Base-by-base conservation (phyloP, 2,113 vertebrate genomes). In the Pelusios castaneus region DNA sequence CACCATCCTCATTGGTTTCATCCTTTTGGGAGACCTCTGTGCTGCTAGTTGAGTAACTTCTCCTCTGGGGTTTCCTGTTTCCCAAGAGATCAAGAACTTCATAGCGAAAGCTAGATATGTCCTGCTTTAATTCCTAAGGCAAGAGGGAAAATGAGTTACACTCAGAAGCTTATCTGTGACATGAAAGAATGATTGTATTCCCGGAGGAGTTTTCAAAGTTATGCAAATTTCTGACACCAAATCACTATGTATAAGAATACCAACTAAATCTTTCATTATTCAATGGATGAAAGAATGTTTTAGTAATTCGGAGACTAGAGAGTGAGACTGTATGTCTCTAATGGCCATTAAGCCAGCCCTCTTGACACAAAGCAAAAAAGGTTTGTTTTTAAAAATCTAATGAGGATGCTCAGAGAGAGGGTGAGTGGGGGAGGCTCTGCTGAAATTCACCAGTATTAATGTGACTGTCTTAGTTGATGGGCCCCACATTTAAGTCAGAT, bases 21-120 rank as follows among this genome's bases (percentile, higher is more conserved):
- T 99, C 99, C 91, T 98, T 98, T 11, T 98, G 98, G 78, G 98
- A 96, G 8, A 98, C 97, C 93, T 99, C 99, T 1, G 98, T 97
- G 73, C 99, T 99, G 97, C 99, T 99, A 31, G 98, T 98, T 3
- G 99, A 99, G 84, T 99, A 99, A 94, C 99, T 98, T 80, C 99
- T 98, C 27, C 99, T 98, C 51, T 98, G 98, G 41, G 98, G 99
- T 94, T 99, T 99, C 21, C 99, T 98, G 82, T 99, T 99, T 52
- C 99, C 99, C 8, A 99, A 98, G 81, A 99, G 99, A 97, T 99
- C 99, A 84, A 99, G 98, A 82, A 99, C 99, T 98, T 99, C 99
- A 3, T 99, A 99, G 60, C 99, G 99, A 92, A 99, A 99, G 92
- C 99, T 99, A n/a, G 99, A 99, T 94, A 99, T 99, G 97, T 99